Base-by-base conservation (phyloP, 2,113 vertebrate species). In the Labeo catla region DNA sequence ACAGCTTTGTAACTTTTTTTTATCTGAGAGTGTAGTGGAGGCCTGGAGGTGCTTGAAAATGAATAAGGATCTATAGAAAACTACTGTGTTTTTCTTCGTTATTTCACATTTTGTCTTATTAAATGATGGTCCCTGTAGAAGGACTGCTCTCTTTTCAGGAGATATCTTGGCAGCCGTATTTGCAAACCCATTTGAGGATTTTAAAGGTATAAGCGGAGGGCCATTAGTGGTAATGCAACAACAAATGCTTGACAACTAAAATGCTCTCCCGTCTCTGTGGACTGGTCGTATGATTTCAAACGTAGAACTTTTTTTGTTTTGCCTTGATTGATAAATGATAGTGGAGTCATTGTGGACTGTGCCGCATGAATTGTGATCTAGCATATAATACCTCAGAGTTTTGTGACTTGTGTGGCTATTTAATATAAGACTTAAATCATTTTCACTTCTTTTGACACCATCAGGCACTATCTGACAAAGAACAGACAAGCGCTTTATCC, bases 111-210 rank as follows among this genome's bases (percentile, higher is more conserved):
- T 61, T 43, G 54, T 39, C 54, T 43, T n/a, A 76, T 34, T 52
- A 79, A 79, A 8, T 61, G 54, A 39, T 39, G 54, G 36, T 45
- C 36, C 21, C 77, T 47, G 8, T 23, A 80, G 57, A 23, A n/a
- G 7, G 57, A 63, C 45, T 63, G 1, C 72, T 49, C 28, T 57
- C 36, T 80, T 63, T 80, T 47, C 39, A 63, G 39, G 57, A 63
- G 57, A 80, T n/a, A 63, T 80, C 57, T 65, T 81, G 78, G 36
- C 39, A 81, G 39, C 45, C 36, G 45, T 45, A 36, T 9, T 28
- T 28, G 39, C 78, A 81, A 81, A 81, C 78, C 21, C 78, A 47
- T 65, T 65, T 81, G 57, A 81, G 57, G 21, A 81, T 45, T 61
- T n/a, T 63, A 80, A 80, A 80, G 57, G 78, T 80, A 57, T 80